Base-by-base conservation (phyloP, 2,797 vertebrate genomes). In the Parambassis ranga region DNA sequence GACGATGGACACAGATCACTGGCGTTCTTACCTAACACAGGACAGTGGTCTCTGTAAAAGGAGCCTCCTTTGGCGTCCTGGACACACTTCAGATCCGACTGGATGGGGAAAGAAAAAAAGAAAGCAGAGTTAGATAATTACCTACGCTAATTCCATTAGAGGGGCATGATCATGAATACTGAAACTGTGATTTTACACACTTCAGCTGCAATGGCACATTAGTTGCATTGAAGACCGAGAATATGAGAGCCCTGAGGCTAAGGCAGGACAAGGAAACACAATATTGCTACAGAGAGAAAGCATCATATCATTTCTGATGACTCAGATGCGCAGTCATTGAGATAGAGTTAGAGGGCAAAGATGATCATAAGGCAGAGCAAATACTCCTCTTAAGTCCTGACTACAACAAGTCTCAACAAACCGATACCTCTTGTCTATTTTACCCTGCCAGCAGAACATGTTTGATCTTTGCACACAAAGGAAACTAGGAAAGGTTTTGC, bases 21-120 rank as follows among this genome's bases (percentile, higher is more conserved):
- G 43, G 14, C 36, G 59, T 79, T 93, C 97, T 95, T 87, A 99
- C 98, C 98, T 80, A 99, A 87, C 59, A 99, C 97, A 66, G 98
- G 98, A 85, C 98, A 99, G 83, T 99, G 98, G 85, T 99, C 98
- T 92, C 98, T 92, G 91, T 99, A 99, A 92, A 99, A 99, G 15
- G 97, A 96, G 51, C 98, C 98, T 83, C 98, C 98, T 94, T 99
- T 99, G 76, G 98, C 95, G 89, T 99, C 98, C 85, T 99, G 98
- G 65, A 99, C 97, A 85, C 98, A 99, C 84, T 99, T 99, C 75
- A 99, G 88, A 81, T 99, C 98, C 78, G 98, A 99, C 98, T 99
- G 81, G 0, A 7, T 75, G 38, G 22, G 14, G 57, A 23, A 16
- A 16, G 6, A 49, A 71, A 78, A 71, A 66, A 51, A 64, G 6